Conservation (phyloP, 2,113 vertebrate species). For the Megaptera novaeangliae region DNA sequence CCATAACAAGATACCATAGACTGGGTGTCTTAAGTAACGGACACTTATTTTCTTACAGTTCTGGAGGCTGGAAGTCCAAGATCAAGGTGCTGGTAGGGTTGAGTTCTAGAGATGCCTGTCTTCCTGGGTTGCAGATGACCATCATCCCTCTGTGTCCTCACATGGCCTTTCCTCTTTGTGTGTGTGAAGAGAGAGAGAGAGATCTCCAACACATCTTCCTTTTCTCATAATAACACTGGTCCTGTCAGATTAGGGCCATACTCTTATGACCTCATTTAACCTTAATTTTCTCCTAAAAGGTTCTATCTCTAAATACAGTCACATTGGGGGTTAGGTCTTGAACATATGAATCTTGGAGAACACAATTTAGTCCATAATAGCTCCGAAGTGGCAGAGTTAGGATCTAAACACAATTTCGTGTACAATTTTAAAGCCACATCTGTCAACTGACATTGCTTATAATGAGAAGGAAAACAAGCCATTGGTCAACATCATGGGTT, state of each 20-base stretch:
- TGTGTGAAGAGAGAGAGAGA: not conserved
- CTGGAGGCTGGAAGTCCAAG: not conserved
- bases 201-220: not conserved
- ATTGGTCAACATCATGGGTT: not conserved
- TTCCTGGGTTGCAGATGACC: not conserved
- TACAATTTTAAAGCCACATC: not conserved
- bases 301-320: not conserved
- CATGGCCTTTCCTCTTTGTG: not conserved
- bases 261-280: not conserved
- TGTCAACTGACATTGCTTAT: not conserved
- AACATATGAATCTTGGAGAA: not conserved
- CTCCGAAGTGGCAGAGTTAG: not conserved
- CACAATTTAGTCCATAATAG: not conserved
- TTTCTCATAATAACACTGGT: not conserved
- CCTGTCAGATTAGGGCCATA: not conserved
- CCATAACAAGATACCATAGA: not conserved
- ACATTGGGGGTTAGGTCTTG: not conserved
- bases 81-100: not conserved
- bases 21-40: not conserved
- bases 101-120: not conserved
- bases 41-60: not conserved
- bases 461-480: not conserved
- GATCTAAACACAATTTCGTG: not conserved
- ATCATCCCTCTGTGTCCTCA: not conserved
- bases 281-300: not conserved